Conservation (phyloP, 2,888 invertebrate genomes). For the Amphipyra tragopoginis region DNA sequence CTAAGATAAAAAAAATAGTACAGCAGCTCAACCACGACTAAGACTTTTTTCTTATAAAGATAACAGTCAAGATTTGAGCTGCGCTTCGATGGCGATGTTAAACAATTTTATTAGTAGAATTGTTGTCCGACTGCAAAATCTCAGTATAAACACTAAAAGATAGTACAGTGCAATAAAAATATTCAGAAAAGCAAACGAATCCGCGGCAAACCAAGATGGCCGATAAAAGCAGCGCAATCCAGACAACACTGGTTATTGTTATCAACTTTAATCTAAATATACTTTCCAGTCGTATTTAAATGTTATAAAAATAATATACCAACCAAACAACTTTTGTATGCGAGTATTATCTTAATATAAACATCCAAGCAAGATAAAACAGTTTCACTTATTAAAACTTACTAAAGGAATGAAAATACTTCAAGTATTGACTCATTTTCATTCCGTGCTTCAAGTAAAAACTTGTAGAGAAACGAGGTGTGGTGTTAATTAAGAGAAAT, state of each 20-base stretch:
- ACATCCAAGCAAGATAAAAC: constrained; percentile 29
- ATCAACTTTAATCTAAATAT: constrained; percentile 36
- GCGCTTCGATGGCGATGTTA: too few relatives aligned
- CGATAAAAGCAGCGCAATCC: constrained; percentile 21
- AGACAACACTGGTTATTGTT: constrained; percentile 18
- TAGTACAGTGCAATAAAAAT: too few relatives aligned
- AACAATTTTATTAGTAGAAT: too few relatives aligned
- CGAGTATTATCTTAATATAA: constrained; percentile 7
- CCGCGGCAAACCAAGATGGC: constrained; percentile 3
- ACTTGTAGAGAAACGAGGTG: constrained; percentile 13
- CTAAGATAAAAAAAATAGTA: too few relatives aligned
- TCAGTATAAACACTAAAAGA: too few relatives aligned
- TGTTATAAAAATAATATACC: constrained; percentile 26
- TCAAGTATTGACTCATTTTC: constrained; percentile 14
- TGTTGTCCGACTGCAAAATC: too few relatives aligned
- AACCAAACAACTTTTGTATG: constrained; percentile 18
- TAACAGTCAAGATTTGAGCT: too few relatives aligned
- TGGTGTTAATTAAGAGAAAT: constrained; percentile 41
- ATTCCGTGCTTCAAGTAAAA: constrained; percentile 21
- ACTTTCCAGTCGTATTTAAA: constrained; percentile 33
- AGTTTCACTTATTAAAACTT: constrained; percentile 4
- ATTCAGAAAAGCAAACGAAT: constrained; percentile 9
- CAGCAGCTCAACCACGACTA: too few relatives aligned
- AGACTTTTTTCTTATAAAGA: too few relatives aligned
- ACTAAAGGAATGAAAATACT: constrained; percentile 1